Conservation (phyloP, 2,888 invertebrate species). For the Agrochola litura region DNA sequence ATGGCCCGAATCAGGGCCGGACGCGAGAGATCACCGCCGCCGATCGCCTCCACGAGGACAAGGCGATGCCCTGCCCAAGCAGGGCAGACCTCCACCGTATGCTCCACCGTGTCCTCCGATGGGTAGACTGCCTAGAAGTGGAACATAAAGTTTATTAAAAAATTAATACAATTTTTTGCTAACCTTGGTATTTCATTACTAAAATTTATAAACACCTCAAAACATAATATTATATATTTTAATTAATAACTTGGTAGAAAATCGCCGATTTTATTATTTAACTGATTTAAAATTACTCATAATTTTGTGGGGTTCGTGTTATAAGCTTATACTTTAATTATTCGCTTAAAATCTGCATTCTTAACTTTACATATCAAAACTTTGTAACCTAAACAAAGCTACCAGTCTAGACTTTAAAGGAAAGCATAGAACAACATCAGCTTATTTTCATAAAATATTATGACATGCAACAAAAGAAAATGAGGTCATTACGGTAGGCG, state of each 20-base stretch:
- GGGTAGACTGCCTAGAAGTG: background rate
- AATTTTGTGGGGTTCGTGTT: background rate
- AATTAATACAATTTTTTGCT: background rate
- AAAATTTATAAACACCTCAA: background rate
- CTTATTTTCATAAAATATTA: constrained; percentile 52
- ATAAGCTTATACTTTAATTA: background rate
- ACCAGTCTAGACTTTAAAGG: constrained; percentile 23
- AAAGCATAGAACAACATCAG: constrained; percentile 23
- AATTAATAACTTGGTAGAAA: background rate
- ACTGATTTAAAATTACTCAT: background rate
- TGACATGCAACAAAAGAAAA: constrained; percentile 52
- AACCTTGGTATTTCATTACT: background rate
- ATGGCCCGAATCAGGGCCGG: too few relatives aligned
- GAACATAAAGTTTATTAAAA: background rate
- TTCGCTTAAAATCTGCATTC: background rate
- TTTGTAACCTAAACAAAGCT: background rate
- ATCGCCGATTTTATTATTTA: background rate
- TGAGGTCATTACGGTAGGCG: constrained; percentile 46
- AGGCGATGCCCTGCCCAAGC: too few relatives aligned
- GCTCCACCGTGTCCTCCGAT: too few relatives aligned
- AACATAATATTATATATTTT: background rate
- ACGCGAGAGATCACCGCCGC: too few relatives aligned
- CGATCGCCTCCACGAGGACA: too few relatives aligned
- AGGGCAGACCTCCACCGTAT: too few relatives aligned
- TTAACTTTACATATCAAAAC: background rate